Conservation (phyloP, 1,140 invertebrate genomes). For the Apis florea region DNA sequence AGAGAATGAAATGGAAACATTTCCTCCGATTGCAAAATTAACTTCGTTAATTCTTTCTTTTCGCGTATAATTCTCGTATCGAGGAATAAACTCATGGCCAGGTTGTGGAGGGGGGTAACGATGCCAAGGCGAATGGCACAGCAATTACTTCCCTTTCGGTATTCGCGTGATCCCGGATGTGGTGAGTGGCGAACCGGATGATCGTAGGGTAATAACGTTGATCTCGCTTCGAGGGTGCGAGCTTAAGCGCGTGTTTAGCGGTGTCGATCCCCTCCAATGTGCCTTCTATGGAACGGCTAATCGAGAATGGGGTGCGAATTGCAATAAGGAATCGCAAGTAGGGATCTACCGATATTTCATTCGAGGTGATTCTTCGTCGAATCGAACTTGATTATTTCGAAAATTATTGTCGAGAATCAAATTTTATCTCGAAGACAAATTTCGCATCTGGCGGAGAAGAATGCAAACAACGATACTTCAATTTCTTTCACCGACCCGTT, state of each 20-base stretch:
- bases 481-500: not conserved
- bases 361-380: too few species aligned
- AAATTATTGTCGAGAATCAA: too few species aligned
- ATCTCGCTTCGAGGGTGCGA: constrained; percentile 56
- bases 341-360: too few species aligned
- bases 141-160: constrained; percentile 47
- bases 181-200: constrained; percentile 48
- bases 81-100: not conserved
- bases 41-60: too few species aligned
- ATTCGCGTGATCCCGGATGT: constrained; percentile 41
- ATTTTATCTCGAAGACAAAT: too few species aligned
- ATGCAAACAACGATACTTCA: constrained; percentile 17
- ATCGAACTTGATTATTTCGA: too few species aligned
- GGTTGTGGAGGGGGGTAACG: constrained; percentile 8
- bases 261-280: constrained; percentile 61
- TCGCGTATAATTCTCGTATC: constrained; percentile 54
- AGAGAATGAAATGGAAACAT: too few species aligned
- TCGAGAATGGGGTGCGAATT: constrained; percentile 37
- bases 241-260: constrained; percentile 72
- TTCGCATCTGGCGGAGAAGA: not conserved
- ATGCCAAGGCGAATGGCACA: constrained; percentile 4
- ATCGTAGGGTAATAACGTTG: constrained; percentile 62
- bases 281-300: constrained; percentile 60
- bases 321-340: too few species aligned
- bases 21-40: too few species aligned